Percentiles rank a stretch among this genome's conserved stretches.
Conservation (phyloP, 2,113 vertebrate genomes). For the Ceuthmochares aereus region DNA sequence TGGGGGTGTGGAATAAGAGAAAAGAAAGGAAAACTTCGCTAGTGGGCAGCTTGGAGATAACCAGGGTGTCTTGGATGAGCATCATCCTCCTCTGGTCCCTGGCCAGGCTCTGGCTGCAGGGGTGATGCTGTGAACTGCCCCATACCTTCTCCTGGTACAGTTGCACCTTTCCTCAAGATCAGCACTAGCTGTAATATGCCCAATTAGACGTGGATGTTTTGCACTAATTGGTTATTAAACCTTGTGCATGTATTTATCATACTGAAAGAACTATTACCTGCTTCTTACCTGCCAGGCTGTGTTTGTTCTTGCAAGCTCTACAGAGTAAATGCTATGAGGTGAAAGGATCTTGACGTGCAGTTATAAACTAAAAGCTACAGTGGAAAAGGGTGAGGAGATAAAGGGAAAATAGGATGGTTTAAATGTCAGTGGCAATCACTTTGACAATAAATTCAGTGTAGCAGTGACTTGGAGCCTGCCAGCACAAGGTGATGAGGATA, state of each 20-base stretch:
- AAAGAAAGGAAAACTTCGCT: background rate
- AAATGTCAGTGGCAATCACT: fast-evolving
- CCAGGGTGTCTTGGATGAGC: background rate
- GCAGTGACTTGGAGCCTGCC: background rate
- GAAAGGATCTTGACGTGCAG: background rate
- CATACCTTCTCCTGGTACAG: background rate
- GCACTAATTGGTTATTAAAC: background rate
- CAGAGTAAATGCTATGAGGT: background rate
- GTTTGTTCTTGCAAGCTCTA: background rate
- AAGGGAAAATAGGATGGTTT: background rate
- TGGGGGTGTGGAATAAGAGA: background rate
- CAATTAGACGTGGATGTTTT: background rate
- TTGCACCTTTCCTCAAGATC: background rate
- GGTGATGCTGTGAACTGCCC: background rate
- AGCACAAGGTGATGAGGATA: fast-evolving
- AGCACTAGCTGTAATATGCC: background rate
- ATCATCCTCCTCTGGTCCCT: background rate
- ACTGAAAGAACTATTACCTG: fast-evolving
- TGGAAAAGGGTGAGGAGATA: background rate
- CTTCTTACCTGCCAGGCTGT: background rate
- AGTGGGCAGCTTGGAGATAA: background rate
- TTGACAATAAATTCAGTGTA: fast-evolving
- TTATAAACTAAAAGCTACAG: fast-evolving
- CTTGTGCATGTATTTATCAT: fast-evolving
- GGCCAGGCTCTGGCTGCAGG: fast-evolving